phyloP scores from a whole-genome alignment of 1,140 invertebrate genomes.

The Macrostomum lignano region DNA sequence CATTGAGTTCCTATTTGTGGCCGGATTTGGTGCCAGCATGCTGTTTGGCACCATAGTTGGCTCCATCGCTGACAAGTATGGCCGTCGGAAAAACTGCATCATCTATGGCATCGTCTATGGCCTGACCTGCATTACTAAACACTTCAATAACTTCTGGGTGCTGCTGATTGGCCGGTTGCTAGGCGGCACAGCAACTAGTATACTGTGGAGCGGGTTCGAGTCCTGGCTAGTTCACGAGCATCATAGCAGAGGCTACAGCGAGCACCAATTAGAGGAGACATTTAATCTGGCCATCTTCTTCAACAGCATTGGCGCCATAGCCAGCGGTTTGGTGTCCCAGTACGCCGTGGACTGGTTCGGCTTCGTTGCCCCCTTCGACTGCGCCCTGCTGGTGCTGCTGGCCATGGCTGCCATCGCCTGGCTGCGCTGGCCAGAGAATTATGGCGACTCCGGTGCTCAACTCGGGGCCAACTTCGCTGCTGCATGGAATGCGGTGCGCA shows the following conservation, averaged over 20 bases:
- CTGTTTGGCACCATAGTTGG: conserved; percentile 38
- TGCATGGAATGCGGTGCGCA: conserved; percentile 19
- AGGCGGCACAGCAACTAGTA: conserved; percentile 40
- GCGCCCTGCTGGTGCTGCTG: conserved; percentile 33
- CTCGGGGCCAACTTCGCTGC: conserved; percentile 19
- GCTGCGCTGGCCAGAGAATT: conserved; percentile 36
- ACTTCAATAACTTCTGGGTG: conserved; percentile 30
- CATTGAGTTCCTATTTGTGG: conserved; percentile 39
- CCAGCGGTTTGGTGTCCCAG: conserved; percentile 37
- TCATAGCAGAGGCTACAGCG: conserved; percentile 28
- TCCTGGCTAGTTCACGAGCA: conserved; percentile 42
- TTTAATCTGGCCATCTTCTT: conserved; percentile 39
- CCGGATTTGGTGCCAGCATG: conserved; percentile 39
- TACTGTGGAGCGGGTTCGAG: conserved; percentile 42
- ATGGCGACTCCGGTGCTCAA: conserved; percentile 29
- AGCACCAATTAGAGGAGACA: conserved; percentile 13
- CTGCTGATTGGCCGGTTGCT: conserved; percentile 34
- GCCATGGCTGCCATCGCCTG: conserved; percentile 31
- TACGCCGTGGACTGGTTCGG: conserved; percentile 33
- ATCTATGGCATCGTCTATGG: conserved; percentile 37
- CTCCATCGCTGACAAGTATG: conserved; percentile 37
- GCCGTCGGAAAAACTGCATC: conserved; percentile 30
- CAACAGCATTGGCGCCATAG: conserved; percentile 39
- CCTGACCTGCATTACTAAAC: conserved; percentile 37
- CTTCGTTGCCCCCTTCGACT: conserved; percentile 38